Conservation (phyloP, 2,888 invertebrate species). For the Amblyjoppa proteus region DNA sequence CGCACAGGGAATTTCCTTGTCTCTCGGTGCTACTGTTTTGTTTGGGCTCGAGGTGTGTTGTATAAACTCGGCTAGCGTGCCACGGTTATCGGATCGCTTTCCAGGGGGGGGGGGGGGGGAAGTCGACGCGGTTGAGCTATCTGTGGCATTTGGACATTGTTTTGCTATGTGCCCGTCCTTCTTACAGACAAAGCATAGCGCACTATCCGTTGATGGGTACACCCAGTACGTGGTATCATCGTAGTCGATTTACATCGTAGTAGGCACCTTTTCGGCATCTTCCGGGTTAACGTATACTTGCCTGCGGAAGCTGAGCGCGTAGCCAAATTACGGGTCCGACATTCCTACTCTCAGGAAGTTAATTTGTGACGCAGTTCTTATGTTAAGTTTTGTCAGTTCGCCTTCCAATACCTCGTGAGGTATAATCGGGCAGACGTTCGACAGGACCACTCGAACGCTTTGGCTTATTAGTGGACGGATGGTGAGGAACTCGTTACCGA, state of each 20-base stretch:
- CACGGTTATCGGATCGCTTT: too few species aligned
- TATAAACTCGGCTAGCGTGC: too few species aligned
- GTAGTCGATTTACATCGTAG: conserved; percentile 5
- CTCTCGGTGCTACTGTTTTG: background rate
- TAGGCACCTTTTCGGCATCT: conserved; percentile 8
- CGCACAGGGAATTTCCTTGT: background rate
- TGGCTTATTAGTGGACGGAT: conserved; percentile 19
- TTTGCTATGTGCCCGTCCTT: background rate
- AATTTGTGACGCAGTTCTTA: conserved; percentile 4
- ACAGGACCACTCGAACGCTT: conserved; percentile 14
- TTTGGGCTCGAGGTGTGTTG: too few species aligned
- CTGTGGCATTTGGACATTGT: background rate
- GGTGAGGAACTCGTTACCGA: background rate
- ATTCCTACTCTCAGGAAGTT: background rate
- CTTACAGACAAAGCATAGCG: background rate
- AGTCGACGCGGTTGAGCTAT: too few species aligned
- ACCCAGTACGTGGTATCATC: conserved; percentile 9
- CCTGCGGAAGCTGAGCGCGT: conserved; percentile 6
- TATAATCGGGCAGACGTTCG: conserved; percentile 5
- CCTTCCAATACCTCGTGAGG: background rate
- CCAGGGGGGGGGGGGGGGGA: too few species aligned
- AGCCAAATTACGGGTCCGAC: background rate
- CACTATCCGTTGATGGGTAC: too few species aligned
- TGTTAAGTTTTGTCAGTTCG: background rate
- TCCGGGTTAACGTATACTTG: conserved; percentile 16